phyloP scores from a whole-genome alignment of 37 sponge, comb jelly and placozoan genomes.

The Eunapius fragilis region DNA sequence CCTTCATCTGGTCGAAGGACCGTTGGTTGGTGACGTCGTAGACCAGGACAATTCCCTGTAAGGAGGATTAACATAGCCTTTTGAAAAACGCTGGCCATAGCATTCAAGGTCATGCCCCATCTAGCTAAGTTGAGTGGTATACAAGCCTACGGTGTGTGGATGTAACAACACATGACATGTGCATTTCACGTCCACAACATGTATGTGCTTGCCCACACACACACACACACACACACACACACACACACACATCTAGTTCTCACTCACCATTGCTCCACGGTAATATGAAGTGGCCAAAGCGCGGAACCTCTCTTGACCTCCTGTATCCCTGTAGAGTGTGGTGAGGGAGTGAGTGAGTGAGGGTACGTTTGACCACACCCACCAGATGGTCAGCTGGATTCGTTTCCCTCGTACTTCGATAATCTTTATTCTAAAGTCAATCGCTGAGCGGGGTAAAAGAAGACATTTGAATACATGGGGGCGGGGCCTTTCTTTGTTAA shows the following conservation, averaged over 20 bases:
- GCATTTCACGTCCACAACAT: no score
- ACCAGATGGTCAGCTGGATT: slow-evolving; percentile 79
- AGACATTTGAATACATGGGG: neutral
- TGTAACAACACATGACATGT: no score
- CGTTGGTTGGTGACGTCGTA: slow-evolving; percentile 51
- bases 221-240: no score
- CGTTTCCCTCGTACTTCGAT: slow-evolving; percentile 69
- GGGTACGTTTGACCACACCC: no score
- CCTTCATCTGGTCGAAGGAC: slow-evolving; percentile 52
- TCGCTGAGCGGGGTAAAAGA: slow-evolving; percentile 17
- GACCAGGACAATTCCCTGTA: slow-evolving; percentile 69
- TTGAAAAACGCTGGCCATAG: neutral
- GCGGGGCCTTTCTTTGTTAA: no score
- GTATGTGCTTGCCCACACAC: no score
- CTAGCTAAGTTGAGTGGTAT: no score
- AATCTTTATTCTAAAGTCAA: slow-evolving; percentile 82
- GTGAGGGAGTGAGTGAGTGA: no score
- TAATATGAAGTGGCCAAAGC: slow-evolving; percentile 91
- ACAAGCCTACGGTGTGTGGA: no score
- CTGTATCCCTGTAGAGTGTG: neutral
- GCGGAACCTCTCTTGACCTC: slow-evolving; percentile 87
- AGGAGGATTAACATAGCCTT: neutral
- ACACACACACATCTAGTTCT: neutral
- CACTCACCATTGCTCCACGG: slow-evolving; percentile 85
- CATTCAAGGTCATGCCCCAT: neutral